A percentile compares a stretch with the other conserved stretches of the same genome.
Conservation (phyloP, 2,888 invertebrate species). For the Diachrysia chrysitis region DNA sequence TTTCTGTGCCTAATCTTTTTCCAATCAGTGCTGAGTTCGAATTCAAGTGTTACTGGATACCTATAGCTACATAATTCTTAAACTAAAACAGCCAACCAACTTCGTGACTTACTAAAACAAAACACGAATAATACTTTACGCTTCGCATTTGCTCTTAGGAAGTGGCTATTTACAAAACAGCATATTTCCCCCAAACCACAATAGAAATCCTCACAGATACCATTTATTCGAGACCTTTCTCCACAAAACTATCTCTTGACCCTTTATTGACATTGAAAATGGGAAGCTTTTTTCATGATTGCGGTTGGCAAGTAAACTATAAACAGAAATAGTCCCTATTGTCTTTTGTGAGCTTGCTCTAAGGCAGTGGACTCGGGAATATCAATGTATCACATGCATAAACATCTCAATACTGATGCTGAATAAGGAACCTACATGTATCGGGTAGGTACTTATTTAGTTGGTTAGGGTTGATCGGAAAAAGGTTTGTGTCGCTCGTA, state of each 20-base stretch:
- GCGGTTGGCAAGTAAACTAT: conserved; percentile 47
- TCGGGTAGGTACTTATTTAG: conserved; percentile 34
- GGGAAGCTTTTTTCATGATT: conserved; percentile 55
- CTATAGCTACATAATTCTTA: neutral
- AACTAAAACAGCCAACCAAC: conserved; percentile 19
- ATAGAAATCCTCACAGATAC: conserved; percentile 44
- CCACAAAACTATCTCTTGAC: conserved; percentile 54
- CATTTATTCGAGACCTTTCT: conserved; percentile 44
- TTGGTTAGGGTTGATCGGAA: conserved; percentile 27
- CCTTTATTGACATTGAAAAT: conserved; percentile 57
- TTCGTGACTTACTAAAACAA: conserved; percentile 38
- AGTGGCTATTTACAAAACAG: conserved; percentile 49
- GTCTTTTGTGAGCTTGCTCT: conserved; percentile 32
- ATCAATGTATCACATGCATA: conserved; percentile 55
- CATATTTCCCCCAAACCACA: conserved; percentile 39
- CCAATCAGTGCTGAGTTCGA: neutral
- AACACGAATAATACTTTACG: conserved; percentile 27
- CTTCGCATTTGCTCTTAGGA: conserved; percentile 31
- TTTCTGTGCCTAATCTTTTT: too few relatives aligned
- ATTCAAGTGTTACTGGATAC: neutral
- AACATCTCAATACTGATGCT: conserved; percentile 39
- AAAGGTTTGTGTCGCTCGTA: conserved; percentile 26
- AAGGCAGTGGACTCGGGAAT: conserved; percentile 21
- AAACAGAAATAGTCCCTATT: conserved; percentile 36
- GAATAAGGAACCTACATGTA: conserved; percentile 43